Evolutionary conservation across 2,797 vertebrate species (phyloP), one percentile per base, ranked within the genome.

Genomic region (Microctenopoma lineatum): DNA sequence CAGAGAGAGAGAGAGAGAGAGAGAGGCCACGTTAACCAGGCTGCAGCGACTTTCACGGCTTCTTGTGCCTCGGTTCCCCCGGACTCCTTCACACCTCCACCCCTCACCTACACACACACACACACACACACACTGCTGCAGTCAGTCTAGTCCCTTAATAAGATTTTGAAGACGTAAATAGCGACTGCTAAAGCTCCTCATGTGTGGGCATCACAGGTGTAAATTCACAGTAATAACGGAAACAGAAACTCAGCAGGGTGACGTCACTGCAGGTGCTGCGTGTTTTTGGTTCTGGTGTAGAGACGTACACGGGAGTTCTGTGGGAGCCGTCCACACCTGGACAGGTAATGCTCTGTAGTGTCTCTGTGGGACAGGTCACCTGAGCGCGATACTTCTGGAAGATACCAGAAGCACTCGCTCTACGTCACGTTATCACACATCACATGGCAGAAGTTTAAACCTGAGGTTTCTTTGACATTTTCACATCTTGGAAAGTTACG

Each of bases 91-190:
- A 66, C 71, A 12, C 46, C 52, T 32, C 21, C 48, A 14, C 21
- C 36, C 25, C 26, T 5, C 11, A 7, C 57, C 36, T 34, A 27
- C n/a, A 18, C 21, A 44, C 45, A 44, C 55, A 50, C 56, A 44
- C 55, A 50, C 56, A 41, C 41, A 15, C 66, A 38, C 76, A 15
- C 64, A 9, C 53, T 27, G 57, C 82, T 26, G 76, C 78, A 55
- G 59, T 56, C 77, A 26, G 81, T 84, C 79, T 88, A 84, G 83
- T 75, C 84, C 46, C 61, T 79, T 90, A 90, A 90, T 87, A 14
- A 60, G 90, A 85, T 89, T 85, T 18, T 16, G n/a, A 52, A 63
- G 81, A 85, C 81, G 61, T 4, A 88, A 90, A 90, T 87, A 90
- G 87, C 73, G 16, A 38, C 38, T 46, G 65, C 59, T 61, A 53